Conservation (phyloP, 1,140 invertebrate species). For the Daktulosphaira vitifoliae region DNA sequence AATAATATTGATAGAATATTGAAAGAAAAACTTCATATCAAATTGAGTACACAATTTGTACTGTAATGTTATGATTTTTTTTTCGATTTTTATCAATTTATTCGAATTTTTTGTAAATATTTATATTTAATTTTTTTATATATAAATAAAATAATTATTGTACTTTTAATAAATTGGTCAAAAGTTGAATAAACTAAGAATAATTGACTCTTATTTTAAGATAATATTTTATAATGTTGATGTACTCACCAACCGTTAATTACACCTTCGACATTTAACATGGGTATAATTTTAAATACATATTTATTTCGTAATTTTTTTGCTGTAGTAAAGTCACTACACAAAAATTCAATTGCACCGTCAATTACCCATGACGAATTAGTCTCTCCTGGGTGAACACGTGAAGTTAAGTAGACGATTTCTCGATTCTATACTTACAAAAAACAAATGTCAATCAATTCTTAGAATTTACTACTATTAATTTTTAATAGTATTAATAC, state of each 20-base stretch:
- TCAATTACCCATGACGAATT: slow-evolving; percentile 87
- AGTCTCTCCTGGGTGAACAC: slow-evolving; percentile 83
- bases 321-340: slow-evolving; percentile 52
- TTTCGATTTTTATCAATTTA: slow-evolving; percentile 6
- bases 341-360: slow-evolving; percentile 61
- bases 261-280: slow-evolving; percentile 82
- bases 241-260: slow-evolving; percentile 73
- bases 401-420: slow-evolving; percentile 64
- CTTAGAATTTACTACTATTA: too few relatives aligned
- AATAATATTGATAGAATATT: too few relatives aligned
- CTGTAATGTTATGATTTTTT: neutral
- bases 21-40: too few relatives aligned
- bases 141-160: neutral
- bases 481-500: too few relatives aligned
- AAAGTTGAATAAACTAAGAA: slow-evolving; percentile 13
- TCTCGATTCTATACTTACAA: slow-evolving; percentile 50
- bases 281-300: slow-evolving; percentile 79
- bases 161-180: slow-evolving; percentile 7
- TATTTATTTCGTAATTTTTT: slow-evolving; percentile 58
- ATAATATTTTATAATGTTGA: neutral
- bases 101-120: slow-evolving; percentile 28
- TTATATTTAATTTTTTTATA: neutral
- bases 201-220: neutral
- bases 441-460: too few relatives aligned
- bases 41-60: too few relatives aligned